Evolutionary conservation across 2,113 vertebrate species (phyloP).

Genomic region (Tenrec ecaudatus): DNA sequence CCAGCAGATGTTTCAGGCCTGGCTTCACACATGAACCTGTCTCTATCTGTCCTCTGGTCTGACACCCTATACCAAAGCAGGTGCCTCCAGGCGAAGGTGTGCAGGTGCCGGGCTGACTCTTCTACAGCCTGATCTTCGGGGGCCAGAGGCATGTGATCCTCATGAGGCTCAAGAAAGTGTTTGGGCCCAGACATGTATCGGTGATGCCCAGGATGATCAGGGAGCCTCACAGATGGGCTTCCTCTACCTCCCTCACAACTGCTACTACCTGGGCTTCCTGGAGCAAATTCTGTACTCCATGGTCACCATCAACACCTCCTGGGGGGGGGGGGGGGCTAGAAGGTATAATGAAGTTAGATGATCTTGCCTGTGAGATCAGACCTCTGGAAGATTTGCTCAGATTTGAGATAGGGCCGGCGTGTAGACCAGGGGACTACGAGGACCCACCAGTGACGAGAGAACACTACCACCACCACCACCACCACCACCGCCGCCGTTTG

Average conservation of each 20-base stretch:
- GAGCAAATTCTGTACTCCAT: conserved; percentile 74
- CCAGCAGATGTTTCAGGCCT: not conserved
- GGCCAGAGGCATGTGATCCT: conserved; percentile 71
- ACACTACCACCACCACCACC: not conserved
- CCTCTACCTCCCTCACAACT: conserved; percentile 75
- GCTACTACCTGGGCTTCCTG: conserved; percentile 82
- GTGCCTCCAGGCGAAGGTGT: not conserved
- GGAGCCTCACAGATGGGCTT: conserved; percentile 70
- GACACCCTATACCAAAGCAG: conserved; percentile 12
- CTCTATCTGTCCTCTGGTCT: not conserved
- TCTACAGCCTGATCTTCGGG: conserved; percentile 77
- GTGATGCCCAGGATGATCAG: conserved; percentile 74
- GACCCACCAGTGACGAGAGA: not conserved
- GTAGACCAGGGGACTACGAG: accelerated
- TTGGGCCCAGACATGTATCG: conserved; percentile 68
- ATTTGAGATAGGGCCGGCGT: conserved; percentile 49
- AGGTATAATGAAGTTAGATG: conserved; percentile 77
- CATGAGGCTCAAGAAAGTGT: conserved; percentile 51
- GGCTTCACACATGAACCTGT: not conserved
- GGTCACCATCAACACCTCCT: conserved; percentile 78
- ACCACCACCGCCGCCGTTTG: no score
- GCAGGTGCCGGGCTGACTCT: not conserved
- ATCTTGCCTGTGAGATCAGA: conserved; percentile 78
- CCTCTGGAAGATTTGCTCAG: conserved; percentile 61
- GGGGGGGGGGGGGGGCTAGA: conserved; percentile 73